These are phyloP conservation scores for Taenaris catops DNA, from an alignment of 2,888 invertebrate genomes.

Conservation along the genomic window DNA sequence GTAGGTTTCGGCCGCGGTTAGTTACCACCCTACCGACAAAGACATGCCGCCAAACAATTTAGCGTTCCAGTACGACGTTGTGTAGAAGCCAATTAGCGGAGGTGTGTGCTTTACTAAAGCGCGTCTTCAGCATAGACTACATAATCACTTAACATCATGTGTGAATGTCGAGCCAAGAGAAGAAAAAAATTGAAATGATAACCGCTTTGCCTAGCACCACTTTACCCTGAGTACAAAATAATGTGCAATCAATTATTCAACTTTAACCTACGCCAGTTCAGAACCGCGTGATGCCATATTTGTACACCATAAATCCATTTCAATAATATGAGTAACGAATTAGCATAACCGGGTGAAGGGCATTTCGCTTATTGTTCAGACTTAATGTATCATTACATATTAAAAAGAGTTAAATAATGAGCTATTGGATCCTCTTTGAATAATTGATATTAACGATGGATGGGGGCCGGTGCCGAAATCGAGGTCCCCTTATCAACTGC, in stretches of 20 bases:
- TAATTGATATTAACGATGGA: conserved; percentile 10
- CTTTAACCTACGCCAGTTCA: conserved; percentile 20
- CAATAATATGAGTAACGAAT: conserved; percentile 32
- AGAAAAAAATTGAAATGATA: no score
- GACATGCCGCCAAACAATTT: no score
- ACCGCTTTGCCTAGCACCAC: no score
- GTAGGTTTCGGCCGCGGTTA: no score
- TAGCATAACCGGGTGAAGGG: conserved; percentile 36
- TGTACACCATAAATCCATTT: conserved; percentile 22
- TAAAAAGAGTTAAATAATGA: conserved; percentile 14
- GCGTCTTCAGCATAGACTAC: no score
- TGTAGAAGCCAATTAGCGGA: no score
- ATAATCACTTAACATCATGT: no score
- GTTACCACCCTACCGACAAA: no score
- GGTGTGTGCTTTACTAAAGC: no score
- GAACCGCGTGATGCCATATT: conserved; percentile 5
- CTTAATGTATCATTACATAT: conserved; percentile 16
- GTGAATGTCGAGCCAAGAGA: no score
- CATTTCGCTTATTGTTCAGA: conserved; percentile 27
- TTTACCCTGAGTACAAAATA: neutral
- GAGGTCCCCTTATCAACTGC: neutral
- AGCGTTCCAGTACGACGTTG: no score
- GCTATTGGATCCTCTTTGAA: conserved; percentile 12
- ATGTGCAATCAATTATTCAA: conserved; percentile 20
- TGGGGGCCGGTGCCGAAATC: neutral